Evolutionary conservation across 2,888 invertebrate species (phyloP).

Genomic region (Dasypogon diadema): DNA sequence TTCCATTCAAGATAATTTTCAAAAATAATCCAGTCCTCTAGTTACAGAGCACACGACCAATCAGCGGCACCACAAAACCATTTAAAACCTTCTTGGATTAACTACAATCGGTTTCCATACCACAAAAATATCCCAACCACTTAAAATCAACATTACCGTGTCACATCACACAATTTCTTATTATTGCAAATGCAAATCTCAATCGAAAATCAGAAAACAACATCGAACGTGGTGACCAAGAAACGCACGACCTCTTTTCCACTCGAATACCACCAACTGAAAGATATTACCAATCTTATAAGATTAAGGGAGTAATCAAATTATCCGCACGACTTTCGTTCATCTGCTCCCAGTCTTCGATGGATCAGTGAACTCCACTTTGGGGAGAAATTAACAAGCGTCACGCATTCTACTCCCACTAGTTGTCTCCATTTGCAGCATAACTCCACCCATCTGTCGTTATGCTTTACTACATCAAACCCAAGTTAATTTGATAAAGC

Average conservation of each 20-base stretch:
- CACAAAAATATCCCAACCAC: too few relatives aligned
- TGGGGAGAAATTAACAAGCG: constrained; percentile 28
- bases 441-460: constrained; percentile 5
- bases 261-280: background rate
- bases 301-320: background rate
- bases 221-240: background rate
- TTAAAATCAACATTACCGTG: too few relatives aligned
- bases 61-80: too few relatives aligned
- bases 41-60: too few relatives aligned
- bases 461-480: background rate
- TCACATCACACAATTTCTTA: too few relatives aligned
- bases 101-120: too few relatives aligned
- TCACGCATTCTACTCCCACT: constrained; percentile 13
- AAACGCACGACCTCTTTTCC: background rate
- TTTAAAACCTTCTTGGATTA: too few relatives aligned
- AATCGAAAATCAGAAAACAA: background rate
- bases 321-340: constrained; percentile 1
- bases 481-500: constrained; percentile 1
- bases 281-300: background rate
- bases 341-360: constrained; percentile 8
- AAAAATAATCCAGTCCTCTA: background rate
- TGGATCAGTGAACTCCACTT: constrained; percentile 37
- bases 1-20: constrained; percentile 27
- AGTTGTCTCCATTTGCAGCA: background rate
- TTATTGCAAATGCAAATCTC: too few relatives aligned